Evolutionary conservation across 2,113 vertebrate species (phyloP).

Genomic region (Seriola quinqueradiata): DNA sequence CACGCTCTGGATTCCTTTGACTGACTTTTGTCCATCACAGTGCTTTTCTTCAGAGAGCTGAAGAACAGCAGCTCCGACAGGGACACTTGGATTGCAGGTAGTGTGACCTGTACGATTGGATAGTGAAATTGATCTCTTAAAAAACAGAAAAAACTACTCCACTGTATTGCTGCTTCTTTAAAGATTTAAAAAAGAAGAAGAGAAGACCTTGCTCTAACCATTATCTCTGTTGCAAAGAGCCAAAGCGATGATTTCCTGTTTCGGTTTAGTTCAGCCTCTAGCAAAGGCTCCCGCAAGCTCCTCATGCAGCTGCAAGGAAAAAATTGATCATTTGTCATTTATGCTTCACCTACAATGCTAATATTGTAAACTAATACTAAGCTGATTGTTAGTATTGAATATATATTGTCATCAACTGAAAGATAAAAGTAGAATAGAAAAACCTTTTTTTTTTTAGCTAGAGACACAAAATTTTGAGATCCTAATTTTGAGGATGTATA

Average conservation of each 20-base stretch:
- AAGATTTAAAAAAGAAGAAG: neutral
- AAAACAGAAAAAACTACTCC: neutral
- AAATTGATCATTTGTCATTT: neutral
- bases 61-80: conserved; percentile 80
- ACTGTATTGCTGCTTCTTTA: too few species aligned
- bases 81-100: conserved; percentile 73
- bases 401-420: neutral
- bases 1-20: conserved; percentile 88
- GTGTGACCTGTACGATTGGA: conserved; percentile 64
- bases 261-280: conserved; percentile 88
- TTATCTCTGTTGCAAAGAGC: conserved; percentile 89
- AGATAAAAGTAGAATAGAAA: neutral
- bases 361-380: neutral
- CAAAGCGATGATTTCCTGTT: conserved; percentile 83
- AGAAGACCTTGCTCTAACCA: conserved; percentile 82
- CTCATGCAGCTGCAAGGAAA: conserved; percentile 89
- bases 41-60: conserved; percentile 67
- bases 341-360: neutral
- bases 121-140: neutral
- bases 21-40: conserved; percentile 77
- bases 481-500: too few species aligned
- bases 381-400: neutral
- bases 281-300: conserved; percentile 90
- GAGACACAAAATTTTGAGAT: too few species aligned
- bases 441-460: too few species aligned